These are phyloP conservation scores for Butastur rufipennis DNA, from an alignment of 2,113 vertebrate species.

Conservation along the genomic window DNA sequence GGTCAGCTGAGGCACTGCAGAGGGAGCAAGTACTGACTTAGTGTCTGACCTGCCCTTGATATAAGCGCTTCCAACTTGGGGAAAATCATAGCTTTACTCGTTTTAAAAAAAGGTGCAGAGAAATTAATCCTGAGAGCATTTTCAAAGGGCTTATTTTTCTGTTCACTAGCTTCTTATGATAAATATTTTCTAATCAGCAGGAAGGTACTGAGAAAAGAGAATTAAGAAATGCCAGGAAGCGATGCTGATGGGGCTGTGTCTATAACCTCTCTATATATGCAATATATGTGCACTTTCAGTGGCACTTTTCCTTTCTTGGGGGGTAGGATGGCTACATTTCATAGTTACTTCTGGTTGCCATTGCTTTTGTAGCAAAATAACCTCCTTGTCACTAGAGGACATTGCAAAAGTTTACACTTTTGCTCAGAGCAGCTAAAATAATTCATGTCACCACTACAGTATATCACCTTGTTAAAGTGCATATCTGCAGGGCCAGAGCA, in stretches of 20 bases:
- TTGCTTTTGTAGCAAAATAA: neutral
- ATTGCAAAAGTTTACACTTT: neutral
- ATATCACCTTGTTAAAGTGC: neutral
- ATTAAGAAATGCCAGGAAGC: neutral
- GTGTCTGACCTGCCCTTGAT: neutral
- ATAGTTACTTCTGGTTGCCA: neutral
- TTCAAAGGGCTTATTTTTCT: neutral
- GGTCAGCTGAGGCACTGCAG: neutral
- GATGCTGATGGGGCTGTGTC: neutral
- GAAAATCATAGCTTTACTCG: neutral
- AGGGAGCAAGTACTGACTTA: neutral
- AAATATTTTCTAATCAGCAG: neutral
- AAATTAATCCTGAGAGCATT: neutral
- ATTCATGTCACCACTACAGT: neutral
- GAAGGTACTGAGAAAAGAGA: neutral
- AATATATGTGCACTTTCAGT: neutral
- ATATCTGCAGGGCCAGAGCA: neutral
- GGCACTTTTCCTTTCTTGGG: neutral
- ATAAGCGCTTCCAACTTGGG: rapidly evolving
- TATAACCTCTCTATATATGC: neutral
- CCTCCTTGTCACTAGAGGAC: neutral
- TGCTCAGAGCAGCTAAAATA: neutral
- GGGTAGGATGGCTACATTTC: neutral
- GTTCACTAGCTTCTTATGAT: neutral
- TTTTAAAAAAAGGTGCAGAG: neutral